phyloP scores from a whole-genome alignment of 2,888 invertebrate species.

The Hirtodrosophila trivittata region DNA sequence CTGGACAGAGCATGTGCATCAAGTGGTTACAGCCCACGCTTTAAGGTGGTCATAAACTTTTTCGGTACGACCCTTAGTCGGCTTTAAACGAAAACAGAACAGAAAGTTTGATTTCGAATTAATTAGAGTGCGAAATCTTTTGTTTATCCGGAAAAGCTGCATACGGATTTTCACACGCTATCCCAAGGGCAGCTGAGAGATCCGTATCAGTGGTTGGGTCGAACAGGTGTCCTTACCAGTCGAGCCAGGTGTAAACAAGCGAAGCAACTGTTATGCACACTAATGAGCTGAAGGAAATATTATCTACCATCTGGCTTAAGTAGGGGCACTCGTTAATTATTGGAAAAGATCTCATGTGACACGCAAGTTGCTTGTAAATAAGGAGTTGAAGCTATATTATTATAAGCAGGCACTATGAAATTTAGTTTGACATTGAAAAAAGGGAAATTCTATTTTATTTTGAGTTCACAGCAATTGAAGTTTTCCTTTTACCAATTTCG shows the following conservation, averaged over 20 bases:
- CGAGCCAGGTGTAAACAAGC: conserved; percentile 46
- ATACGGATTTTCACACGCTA: conserved; percentile 59
- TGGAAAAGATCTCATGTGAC: conserved; percentile 14
- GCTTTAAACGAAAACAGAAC: not conserved
- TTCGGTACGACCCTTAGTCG: too few species aligned
- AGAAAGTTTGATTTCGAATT: conserved; percentile 41
- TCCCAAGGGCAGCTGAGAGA: not conserved
- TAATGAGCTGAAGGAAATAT: conserved; percentile 59
- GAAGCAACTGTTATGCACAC: conserved; percentile 35
- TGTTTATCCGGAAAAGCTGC: conserved; percentile 24
- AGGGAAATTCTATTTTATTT: too few species aligned
- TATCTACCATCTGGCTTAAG: conserved; percentile 30
- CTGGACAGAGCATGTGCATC: conserved; percentile 40
- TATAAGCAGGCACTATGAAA: too few species aligned
- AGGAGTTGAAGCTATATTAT: too few species aligned
- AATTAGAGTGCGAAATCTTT: conserved; percentile 45
- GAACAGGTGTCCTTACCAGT: conserved; percentile 13
- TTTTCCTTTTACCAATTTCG: too few species aligned
- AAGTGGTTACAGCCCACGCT: conserved; percentile 45
- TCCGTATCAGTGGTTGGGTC: not conserved
- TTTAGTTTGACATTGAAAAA: too few species aligned
- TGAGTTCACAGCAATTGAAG: too few species aligned
- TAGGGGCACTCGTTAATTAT: conserved; percentile 40
- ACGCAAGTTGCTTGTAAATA: too few species aligned
- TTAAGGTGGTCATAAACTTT: conserved; percentile 33